Evolutionary conservation across 2,888 invertebrate genomes (phyloP).

Genomic region (Lepeophtheirus nordmannii): DNA sequence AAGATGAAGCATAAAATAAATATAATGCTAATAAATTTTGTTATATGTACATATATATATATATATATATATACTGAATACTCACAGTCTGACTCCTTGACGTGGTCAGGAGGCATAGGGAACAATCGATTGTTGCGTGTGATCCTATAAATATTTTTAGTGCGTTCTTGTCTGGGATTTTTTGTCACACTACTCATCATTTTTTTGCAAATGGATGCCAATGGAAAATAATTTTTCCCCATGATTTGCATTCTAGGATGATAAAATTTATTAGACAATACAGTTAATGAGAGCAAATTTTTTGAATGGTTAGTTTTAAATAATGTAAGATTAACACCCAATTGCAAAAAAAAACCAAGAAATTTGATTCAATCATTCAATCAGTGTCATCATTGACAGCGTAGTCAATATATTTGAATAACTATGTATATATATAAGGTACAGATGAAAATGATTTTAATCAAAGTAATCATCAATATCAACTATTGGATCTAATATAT

Average conservation of each 20-base stretch:
- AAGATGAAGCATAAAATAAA: not conserved
- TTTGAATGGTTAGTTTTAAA: too few relatives aligned
- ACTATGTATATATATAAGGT: not conserved
- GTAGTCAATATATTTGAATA: too few relatives aligned
- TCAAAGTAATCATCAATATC: conserved; percentile 99
- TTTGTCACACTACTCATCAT: not conserved
- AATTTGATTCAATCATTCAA: too few relatives aligned
- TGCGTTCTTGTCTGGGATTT: not conserved
- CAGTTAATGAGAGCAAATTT: too few relatives aligned
- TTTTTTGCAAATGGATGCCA: not conserved
- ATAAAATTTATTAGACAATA: too few relatives aligned
- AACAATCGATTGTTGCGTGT: conserved; percentile 2
- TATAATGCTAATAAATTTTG: not conserved
- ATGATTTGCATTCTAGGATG: too few relatives aligned
- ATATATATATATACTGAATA: too few relatives aligned
- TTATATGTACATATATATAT: not conserved
- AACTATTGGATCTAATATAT: conserved; percentile 81
- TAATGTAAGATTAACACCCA: too few relatives aligned
- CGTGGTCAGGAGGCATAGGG: not conserved
- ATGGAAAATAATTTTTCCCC: too few relatives aligned
- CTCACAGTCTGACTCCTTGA: not conserved
- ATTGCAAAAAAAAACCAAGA: too few relatives aligned
- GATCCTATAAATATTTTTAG: not conserved
- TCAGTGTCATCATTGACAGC: too few relatives aligned
- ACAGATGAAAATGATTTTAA: conserved; percentile 35